Evolutionary conservation across 2,797 vertebrate species (phyloP).

Genomic region (Glossophaga mutica): DNA sequence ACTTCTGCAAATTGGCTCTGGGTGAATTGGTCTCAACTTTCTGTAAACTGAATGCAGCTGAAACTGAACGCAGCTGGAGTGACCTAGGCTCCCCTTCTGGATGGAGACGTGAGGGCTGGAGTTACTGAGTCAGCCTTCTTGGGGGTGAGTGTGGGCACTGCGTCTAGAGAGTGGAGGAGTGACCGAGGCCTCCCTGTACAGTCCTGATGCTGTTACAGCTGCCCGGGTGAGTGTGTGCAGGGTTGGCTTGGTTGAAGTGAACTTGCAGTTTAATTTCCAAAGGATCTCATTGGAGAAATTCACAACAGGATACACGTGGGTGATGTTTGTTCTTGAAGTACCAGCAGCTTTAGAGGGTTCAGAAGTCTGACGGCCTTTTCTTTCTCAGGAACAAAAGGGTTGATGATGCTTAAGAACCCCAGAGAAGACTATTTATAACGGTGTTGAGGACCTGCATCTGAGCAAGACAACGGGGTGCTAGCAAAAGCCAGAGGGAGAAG

Average conservation of each 20-base stretch:
- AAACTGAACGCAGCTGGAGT: neutral
- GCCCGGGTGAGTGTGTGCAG: neutral
- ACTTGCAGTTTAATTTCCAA: neutral
- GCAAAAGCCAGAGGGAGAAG: neutral
- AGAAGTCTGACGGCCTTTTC: neutral
- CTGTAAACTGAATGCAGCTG: neutral
- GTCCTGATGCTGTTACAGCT: neutral
- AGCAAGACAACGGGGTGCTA: neutral
- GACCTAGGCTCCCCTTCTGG: neutral
- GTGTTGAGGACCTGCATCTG: neutral
- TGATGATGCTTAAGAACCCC: neutral
- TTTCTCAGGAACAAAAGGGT: neutral
- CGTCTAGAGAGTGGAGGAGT: neutral
- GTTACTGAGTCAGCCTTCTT: neutral
- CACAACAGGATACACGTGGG: neutral
- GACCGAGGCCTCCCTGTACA: neutral
- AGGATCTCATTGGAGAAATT: neutral
- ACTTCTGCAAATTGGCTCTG: neutral
- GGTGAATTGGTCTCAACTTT: neutral
- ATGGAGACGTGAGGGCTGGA: neutral
- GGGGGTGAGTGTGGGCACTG: neutral
- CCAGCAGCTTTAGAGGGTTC: neutral
- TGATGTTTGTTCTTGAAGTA: neutral
- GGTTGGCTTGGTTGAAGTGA: neutral
- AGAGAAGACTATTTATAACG: neutral